Evolutionary conservation across 2,888 invertebrate genomes (phyloP), one percentile per base, ranked within the genome.

Genomic region (Molorchus minor): DNA sequence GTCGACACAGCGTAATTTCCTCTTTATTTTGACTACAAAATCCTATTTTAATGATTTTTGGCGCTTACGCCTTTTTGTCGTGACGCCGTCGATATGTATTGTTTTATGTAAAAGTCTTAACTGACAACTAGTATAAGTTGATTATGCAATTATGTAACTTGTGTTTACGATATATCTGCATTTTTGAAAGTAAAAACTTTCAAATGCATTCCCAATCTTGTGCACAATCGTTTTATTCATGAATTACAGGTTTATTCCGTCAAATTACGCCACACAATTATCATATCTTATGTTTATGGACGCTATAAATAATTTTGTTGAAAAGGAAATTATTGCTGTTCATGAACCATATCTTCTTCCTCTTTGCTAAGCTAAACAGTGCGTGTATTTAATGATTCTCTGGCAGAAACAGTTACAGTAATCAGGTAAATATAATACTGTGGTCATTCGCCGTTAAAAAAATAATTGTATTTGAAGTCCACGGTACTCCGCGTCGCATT

Each of bases 331-430:
- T 38, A 49, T 38, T 38, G 15, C 16, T 38, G 49, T 12, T 15
- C 49, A 49, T 5, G 38, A 38, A 40, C 49, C 49, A 49, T 49
- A n/a, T 38, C 49, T 49, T 38, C 49, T 49, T 35, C 13, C 38
- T 25, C 49, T 38, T 21, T 29, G 15, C 16, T 2, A 12, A 47
- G 38, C 38, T 49, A 49, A 49, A 20, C 38, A 49, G 49, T 38
- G 49, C 49, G 49, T 49, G 49, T 49, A 49, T 49, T 49, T 49
- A 49, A 49, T 38, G 49, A 49, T 38, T 29, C 29, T 38, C 38
- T 38, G 38, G 38, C 38, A n/a, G 17, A 21, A 49, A 49, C 49
- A 38, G 49, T 49, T 49, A 49, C 12, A 33, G 10, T 33, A 5
- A 25, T 3, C 36, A 49, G 49, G 49, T 49, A 38, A 49, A 49